A percentile compares a stretch with the other conserved stretches of the same genome.
Conservation (phyloP, 2,113 vertebrate genomes). For the Sialia sialis region DNA sequence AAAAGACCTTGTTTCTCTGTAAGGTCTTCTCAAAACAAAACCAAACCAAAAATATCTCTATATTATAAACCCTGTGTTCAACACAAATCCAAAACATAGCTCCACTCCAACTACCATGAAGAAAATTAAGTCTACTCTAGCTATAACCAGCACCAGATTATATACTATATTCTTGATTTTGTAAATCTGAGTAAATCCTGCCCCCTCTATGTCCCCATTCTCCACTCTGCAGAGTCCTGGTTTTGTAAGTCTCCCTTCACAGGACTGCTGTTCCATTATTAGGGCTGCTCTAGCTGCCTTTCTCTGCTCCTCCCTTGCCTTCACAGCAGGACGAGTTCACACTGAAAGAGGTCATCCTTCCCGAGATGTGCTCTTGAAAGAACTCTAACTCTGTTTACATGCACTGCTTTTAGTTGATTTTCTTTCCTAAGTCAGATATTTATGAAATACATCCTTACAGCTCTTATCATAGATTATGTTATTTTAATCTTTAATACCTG, state of each 20-base stretch:
- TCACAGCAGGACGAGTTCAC: not conserved
- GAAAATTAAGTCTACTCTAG: not conserved
- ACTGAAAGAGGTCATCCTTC: not conserved
- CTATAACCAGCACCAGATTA: not conserved
- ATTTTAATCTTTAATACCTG: not conserved
- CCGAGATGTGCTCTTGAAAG: not conserved
- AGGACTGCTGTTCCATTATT: not conserved
- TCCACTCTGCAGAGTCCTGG: not conserved
- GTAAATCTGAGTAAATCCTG: not conserved
- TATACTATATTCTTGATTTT: not conserved
- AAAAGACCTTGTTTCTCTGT: not conserved
- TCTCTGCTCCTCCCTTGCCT: not conserved
- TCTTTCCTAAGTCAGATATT: not conserved
- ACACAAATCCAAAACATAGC: not conserved
- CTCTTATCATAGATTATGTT: not conserved
- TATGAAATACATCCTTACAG: not conserved
- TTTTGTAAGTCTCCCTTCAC: not conserved
- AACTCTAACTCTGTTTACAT: not conserved
- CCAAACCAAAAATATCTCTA: not conserved
- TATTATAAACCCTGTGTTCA: not conserved
- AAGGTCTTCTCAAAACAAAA: not conserved
- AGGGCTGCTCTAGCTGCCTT: not conserved
- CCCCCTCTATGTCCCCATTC: accelerated
- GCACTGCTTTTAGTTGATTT: not conserved
- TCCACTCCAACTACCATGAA: not conserved